phyloP scores from a whole-genome alignment of 2,113 vertebrate species.

The Oreochromis tanganicae region DNA sequence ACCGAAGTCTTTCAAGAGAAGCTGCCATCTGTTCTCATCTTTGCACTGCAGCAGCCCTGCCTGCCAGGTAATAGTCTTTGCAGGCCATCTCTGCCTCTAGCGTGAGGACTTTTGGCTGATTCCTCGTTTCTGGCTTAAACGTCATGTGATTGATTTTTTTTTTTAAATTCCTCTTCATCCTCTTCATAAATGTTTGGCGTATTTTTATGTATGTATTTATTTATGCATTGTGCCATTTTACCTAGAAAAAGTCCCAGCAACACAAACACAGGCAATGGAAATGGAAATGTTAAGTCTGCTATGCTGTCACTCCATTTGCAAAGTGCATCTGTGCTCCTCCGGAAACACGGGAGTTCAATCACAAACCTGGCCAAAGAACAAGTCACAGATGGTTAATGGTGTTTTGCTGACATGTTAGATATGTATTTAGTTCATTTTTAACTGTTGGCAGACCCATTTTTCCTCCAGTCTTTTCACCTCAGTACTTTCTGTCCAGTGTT shows the following conservation, averaged over 20 bases:
- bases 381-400: slow-evolving; percentile 61
- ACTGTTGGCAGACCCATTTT: slow-evolving; percentile 48
- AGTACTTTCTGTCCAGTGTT: slow-evolving; percentile 67
- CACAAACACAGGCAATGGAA: slow-evolving; percentile 91
- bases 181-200: slow-evolving; percentile 77
- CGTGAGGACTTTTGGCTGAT: slow-evolving; percentile 84
- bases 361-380: slow-evolving; percentile 46
- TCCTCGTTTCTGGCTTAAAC: slow-evolving; percentile 65
- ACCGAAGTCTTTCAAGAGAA: slow-evolving; percentile 79
- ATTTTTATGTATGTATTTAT: slow-evolving; percentile 59
- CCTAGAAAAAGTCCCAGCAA: slow-evolving; percentile 85
- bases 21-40: slow-evolving; percentile 74
- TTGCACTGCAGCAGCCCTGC: slow-evolving; percentile 66
- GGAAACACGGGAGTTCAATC: slow-evolving; percentile 81
- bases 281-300: slow-evolving; percentile 84
- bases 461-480: slow-evolving; percentile 34
- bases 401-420: slow-evolving; percentile 55
- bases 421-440: slow-evolving; percentile 70
- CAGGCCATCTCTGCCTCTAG: slow-evolving; percentile 69
- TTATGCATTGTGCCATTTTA: slow-evolving; percentile 62
- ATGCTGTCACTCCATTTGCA: slow-evolving; percentile 65
- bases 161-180: slow-evolving; percentile 49
- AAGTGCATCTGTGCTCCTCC: slow-evolving; percentile 46
- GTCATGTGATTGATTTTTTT: slow-evolving; percentile 24
- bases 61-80: slow-evolving; percentile 73